Percentiles rank a stretch among this genome's conserved stretches.
phyloP scores from a whole-genome alignment of 2,797 vertebrate genomes.

The Sciaenops ocellatus region DNA sequence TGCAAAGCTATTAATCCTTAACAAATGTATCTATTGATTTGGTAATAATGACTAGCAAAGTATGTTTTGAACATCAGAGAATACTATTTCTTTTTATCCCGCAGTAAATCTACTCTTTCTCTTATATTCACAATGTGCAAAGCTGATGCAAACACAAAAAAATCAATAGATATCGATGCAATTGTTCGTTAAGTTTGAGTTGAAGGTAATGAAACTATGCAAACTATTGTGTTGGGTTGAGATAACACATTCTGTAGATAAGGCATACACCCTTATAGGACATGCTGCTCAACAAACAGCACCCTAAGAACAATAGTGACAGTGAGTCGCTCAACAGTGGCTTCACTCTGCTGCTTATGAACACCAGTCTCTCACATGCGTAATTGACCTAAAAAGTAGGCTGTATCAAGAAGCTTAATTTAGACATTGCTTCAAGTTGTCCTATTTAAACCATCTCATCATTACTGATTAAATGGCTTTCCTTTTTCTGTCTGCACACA shows the following conservation, averaged over 20 bases:
- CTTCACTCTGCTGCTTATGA: constrained; percentile 44
- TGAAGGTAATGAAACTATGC: constrained; percentile 21
- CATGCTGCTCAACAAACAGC: constrained; percentile 19
- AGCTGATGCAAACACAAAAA: constrained; percentile 9
- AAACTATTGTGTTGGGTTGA: constrained; percentile 13
- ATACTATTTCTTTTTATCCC: no score
- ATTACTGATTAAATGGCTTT: constrained; percentile 68
- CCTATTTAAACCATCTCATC: constrained; percentile 76
- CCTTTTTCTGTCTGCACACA: constrained; percentile 9
- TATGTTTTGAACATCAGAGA: not conserved
- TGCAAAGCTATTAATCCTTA: constrained; percentile 8
- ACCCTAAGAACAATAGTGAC: constrained; percentile 39
- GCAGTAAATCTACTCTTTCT: not conserved
- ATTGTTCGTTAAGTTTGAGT: constrained; percentile 17
- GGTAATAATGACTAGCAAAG: constrained; percentile 1
- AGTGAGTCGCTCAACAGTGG: constrained; percentile 25
- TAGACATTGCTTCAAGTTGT: constrained; percentile 78
- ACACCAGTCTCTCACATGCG: constrained; percentile 47
- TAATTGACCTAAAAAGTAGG: constrained; percentile 79
- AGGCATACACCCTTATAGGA: not conserved
- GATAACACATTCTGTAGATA: constrained; percentile 10
- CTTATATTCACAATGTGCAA: not conserved
- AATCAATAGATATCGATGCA: constrained; percentile 16
- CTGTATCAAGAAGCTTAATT: constrained; percentile 72
- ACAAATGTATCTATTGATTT: constrained; percentile 23